Evolutionary conservation across 2,113 vertebrate genomes (phyloP).

Genomic region (Amblyornis subalaris): DNA sequence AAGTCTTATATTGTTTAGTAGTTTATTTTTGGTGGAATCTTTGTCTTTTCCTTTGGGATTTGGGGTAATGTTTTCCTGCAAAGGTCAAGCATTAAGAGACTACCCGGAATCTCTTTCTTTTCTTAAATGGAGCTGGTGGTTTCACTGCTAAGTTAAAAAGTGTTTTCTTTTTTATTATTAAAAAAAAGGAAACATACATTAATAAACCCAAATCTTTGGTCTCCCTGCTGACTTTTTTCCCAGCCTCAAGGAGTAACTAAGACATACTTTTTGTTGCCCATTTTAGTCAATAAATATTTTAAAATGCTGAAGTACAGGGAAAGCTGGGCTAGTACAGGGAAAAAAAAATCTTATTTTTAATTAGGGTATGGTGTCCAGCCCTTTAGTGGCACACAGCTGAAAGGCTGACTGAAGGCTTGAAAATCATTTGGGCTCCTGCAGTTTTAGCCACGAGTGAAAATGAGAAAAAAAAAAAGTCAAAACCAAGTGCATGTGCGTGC

Average conservation of each 20-base stretch:
- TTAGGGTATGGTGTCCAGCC: neutral
- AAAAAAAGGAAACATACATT: neutral
- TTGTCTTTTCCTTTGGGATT: slow-evolving; percentile 22
- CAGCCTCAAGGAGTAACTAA: neutral
- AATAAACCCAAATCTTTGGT: neutral
- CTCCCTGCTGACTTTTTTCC: neutral
- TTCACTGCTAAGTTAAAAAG: neutral
- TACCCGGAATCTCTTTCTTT: neutral
- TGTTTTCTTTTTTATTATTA: neutral
- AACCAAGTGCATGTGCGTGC: accelerated
- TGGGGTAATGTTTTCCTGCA: neutral
- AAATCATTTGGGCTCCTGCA: neutral
- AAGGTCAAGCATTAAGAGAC: slow-evolving; percentile 6
- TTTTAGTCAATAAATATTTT: neutral
- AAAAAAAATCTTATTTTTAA: too few relatives aligned
- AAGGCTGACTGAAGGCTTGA: neutral
- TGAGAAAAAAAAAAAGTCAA: neutral
- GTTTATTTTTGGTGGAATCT: slow-evolving; percentile 47
- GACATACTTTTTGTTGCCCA: neutral
- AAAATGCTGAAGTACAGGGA: neutral
- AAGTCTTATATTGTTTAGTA: slow-evolving; percentile 31
- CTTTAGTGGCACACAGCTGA: neutral
- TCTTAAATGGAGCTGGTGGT: neutral
- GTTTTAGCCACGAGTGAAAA: neutral
- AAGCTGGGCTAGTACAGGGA: neutral